Evolutionary conservation across 1,140 invertebrate genomes (phyloP).

Genomic region (Holotrichia oblita): DNA sequence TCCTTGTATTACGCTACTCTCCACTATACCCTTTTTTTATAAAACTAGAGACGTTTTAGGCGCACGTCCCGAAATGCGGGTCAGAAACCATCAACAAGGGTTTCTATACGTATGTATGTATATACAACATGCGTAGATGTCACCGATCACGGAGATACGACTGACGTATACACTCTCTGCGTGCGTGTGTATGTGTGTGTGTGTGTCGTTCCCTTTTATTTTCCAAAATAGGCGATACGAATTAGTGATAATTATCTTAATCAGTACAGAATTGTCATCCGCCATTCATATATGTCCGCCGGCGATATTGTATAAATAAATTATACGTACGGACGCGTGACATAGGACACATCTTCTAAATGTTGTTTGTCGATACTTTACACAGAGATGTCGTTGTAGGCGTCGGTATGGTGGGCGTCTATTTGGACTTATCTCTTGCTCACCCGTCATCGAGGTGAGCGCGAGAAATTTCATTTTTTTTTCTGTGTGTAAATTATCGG

Average conservation of each 20-base stretch:
- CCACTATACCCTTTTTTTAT: not conserved
- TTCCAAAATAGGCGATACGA: not conserved
- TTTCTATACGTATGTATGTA: no score
- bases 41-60: no score
- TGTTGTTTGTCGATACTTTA: not conserved
- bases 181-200: no score
- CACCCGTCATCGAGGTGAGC: no score
- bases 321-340: not conserved
- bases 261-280: not conserved
- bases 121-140: not conserved
- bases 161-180: no score
- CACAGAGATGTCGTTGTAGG: not conserved
- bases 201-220: not conserved
- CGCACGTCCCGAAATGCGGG: not conserved
- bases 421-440: not conserved
- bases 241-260: constrained; percentile 1
- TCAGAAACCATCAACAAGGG: not conserved
- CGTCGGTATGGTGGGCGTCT: not conserved
- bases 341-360: not conserved
- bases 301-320: not conserved
- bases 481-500: no score
- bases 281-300: not conserved
- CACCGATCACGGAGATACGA: not conserved
- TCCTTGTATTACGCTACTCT: not conserved
- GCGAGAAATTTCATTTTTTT: no score